Evolutionary conservation across 2,888 invertebrate species (phyloP).

Genomic region (Microdon myrmicae): DNA sequence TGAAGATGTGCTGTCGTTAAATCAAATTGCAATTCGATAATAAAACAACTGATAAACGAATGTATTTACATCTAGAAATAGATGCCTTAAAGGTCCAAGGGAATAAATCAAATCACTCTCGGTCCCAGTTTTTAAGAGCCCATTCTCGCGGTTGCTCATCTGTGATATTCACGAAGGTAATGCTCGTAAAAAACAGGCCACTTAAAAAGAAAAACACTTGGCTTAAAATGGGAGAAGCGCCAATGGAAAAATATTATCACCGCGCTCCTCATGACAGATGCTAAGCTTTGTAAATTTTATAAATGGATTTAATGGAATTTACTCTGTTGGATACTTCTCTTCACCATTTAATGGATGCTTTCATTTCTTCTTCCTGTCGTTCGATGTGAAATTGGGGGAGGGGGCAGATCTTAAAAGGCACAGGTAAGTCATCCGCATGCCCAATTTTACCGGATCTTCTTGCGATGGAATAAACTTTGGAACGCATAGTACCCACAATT

Average conservation of each 20-base stretch:
- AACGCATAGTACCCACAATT: no score
- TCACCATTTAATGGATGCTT: no score
- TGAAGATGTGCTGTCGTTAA: constrained; percentile 11
- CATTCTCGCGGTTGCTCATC: background rate
- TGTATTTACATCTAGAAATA: constrained; percentile 2
- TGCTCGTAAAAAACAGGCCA: constrained; percentile 13
- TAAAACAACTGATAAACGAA: constrained; percentile 17
- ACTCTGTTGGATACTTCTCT: no score
- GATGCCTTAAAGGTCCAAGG: constrained; percentile 27
- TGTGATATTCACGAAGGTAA: background rate
- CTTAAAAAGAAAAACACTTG: constrained; percentile 1
- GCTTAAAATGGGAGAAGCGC: constrained; percentile 23
- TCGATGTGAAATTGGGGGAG: no score
- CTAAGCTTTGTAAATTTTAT: constrained; percentile 1
- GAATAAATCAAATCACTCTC: constrained; percentile 50
- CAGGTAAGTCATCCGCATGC: no score
- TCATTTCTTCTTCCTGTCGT: no score
- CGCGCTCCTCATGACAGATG: background rate
- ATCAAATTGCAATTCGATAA: constrained; percentile 30
- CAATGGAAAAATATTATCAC: background rate
- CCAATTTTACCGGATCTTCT: no score
- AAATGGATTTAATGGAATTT: constrained; percentile 13
- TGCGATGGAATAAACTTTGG: no score
- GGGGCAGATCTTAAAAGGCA: no score
- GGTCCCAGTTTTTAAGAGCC: constrained; percentile 23